phyloP scores from a whole-genome alignment of 2,113 vertebrate genomes.

The Lathamus discolor region DNA sequence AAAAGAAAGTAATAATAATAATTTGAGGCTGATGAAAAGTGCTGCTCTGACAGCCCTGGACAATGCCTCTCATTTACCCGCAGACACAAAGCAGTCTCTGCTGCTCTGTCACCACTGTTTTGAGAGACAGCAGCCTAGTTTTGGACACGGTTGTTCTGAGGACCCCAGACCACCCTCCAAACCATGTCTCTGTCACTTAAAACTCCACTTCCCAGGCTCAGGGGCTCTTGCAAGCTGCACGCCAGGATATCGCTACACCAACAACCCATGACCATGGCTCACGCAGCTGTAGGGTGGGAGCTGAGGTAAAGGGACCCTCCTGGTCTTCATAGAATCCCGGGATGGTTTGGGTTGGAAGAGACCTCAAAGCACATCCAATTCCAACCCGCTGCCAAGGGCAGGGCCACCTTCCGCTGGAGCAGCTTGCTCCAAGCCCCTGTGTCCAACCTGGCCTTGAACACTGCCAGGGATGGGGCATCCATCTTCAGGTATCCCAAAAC shows the following conservation, averaged over 20 bases:
- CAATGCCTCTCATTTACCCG: background rate
- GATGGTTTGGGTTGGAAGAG: background rate
- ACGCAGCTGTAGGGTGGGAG: background rate
- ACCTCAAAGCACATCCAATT: background rate
- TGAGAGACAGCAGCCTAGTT: background rate
- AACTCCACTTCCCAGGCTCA: background rate
- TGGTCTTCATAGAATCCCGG: background rate
- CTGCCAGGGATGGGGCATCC: background rate
- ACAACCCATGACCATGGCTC: background rate
- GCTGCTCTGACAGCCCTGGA: slow-evolving; percentile 7
- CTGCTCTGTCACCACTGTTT: background rate
- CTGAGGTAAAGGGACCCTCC: background rate
- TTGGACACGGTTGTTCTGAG: background rate
- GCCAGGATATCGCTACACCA: accelerated
- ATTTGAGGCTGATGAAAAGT: slow-evolving; percentile 53
- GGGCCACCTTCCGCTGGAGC: background rate
- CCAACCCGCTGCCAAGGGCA: background rate
- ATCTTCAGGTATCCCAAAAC: background rate
- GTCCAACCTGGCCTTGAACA: background rate
- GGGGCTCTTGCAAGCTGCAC: background rate
- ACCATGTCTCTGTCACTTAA: background rate
- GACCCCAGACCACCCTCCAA: accelerated
- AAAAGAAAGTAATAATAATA: slow-evolving; percentile 50
- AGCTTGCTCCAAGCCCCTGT: background rate
- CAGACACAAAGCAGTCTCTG: slow-evolving; percentile 1